phyloP scores from a whole-genome alignment of 1,140 invertebrate species.

The Drosophila ercepeae region DNA sequence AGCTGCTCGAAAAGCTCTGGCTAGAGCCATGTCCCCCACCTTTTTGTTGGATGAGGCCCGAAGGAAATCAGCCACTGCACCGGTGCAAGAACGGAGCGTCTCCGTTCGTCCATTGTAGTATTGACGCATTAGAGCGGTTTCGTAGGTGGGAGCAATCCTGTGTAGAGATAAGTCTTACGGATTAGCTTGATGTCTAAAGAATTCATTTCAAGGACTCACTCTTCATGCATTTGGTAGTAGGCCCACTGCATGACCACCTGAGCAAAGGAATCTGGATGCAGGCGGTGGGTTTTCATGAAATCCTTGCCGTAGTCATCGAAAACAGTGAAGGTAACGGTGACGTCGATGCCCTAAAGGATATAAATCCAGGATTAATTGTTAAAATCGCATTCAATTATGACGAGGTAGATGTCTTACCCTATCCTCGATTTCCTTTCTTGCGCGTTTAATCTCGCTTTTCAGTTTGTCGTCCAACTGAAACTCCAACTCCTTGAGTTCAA shows the following conservation, averaged over 20 bases:
- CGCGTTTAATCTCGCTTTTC: slow-evolving; percentile 62
- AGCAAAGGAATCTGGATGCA: slow-evolving; percentile 87
- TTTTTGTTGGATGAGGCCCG: slow-evolving; percentile 75
- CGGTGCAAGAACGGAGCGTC: slow-evolving; percentile 84
- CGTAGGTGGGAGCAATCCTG: slow-evolving; percentile 85
- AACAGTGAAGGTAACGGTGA: slow-evolving; percentile 74
- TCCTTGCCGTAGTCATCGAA: slow-evolving; percentile 86
- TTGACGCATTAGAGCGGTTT: slow-evolving; percentile 85
- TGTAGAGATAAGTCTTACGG: too few species aligned
- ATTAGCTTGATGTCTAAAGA: neutral
- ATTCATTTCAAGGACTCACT: slow-evolving; percentile 51
- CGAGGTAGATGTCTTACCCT: slow-evolving; percentile 40
- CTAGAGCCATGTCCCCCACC: slow-evolving; percentile 56
- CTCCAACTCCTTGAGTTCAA: slow-evolving; percentile 53
- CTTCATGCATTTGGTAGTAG: slow-evolving; percentile 85
- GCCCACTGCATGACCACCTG: slow-evolving; percentile 88
- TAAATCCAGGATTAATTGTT: neutral
- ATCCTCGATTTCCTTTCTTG: slow-evolving; percentile 60
- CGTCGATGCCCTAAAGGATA: slow-evolving; percentile 79
- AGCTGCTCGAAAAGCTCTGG: slow-evolving; percentile 74
- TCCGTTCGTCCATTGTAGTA: slow-evolving; percentile 85
- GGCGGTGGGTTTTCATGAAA: slow-evolving; percentile 83
- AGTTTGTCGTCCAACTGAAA: slow-evolving; percentile 73
- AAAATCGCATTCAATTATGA: neutral
- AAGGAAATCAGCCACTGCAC: slow-evolving; percentile 81